phyloP scores from a whole-genome alignment of 2,888 invertebrate species.

The Heliconius hortense region DNA sequence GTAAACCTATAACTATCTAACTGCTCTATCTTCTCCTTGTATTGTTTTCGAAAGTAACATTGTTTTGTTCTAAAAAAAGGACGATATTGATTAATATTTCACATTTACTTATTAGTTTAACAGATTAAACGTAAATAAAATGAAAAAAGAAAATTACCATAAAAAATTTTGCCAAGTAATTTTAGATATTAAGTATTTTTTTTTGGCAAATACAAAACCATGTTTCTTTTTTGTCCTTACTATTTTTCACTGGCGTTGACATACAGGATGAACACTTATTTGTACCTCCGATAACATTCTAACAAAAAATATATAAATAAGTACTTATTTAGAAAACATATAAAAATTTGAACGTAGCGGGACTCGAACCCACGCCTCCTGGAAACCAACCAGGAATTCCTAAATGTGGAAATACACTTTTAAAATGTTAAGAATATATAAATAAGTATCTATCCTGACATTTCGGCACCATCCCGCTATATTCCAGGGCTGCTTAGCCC shows the following conservation, averaged over 20 bases:
- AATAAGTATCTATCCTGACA: constrained; percentile 4
- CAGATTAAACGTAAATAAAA: background rate
- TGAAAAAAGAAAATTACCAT: background rate
- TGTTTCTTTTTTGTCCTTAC: constrained; percentile 6
- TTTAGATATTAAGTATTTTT: too few species aligned
- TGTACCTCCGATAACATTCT: background rate
- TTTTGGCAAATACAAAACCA: background rate
- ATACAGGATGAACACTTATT: constrained; percentile 10
- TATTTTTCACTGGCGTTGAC: constrained; percentile 5
- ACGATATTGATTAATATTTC: background rate
- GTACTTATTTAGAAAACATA: background rate
- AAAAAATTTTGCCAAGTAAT: too few species aligned
- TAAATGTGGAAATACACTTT: too few species aligned
- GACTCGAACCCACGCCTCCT: too few species aligned
- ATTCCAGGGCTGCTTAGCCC: constrained; percentile 77
- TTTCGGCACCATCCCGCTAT: constrained; percentile 17
- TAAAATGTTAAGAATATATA: background rate
- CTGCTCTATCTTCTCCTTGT: background rate
- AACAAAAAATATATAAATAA: background rate
- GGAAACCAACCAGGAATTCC: too few species aligned
- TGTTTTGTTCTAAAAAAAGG: constrained; percentile 2
- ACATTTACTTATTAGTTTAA: background rate
- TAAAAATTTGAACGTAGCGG: too few species aligned
- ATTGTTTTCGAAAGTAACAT: background rate
- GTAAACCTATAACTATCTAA: constrained; percentile 14